Base-by-base conservation (phyloP, 2,797 vertebrate species). In the Cyclopterus lumpus region DNA sequence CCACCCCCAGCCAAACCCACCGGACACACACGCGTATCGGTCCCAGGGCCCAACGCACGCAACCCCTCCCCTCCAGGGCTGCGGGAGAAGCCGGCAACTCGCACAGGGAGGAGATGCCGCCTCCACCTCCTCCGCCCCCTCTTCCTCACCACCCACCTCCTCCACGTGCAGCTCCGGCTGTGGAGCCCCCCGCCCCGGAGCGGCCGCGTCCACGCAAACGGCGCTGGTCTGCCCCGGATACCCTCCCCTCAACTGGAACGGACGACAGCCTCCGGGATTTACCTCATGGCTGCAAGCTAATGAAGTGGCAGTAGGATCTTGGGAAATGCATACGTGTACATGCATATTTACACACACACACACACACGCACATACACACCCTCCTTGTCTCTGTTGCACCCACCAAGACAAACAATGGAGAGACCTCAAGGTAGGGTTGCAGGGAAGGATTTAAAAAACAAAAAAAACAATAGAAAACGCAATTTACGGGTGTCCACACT, bases 201-300 rank as follows among this genome's bases (percentile, higher is more conserved):
- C 86, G 78, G 69, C 79, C 83, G 4, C 88, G 83, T 30, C 79
- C 78, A 15, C 93, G 95, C 71, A 96, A 95, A 62, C 89, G 95
- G 59, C 95, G 93, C 38, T 95, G 95, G 94, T 96, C 95, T 8
- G 95, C 95, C 64, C 94, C 95, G 0, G 95, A 95, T 74, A 71
- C 88, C 70, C 84, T 91, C 70, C 77, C 82, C 74, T 71, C 86
- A 53, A 79, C 71, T 12, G 80, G 86, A 77, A 89, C 83, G 86
- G 89, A 89, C 61, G 73, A 92, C 84, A 85, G 89, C 78, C 90
- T 90, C 85, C 74, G 85, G 85, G 91, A 94, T 94, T 94, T 95
- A 95, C 94, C 95, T 95, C 94, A 94, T 87, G 88, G 89, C 89
- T 94, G 89, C 42, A 95, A 94, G 91, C 91, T 90, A 80, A 91